Conservation (phyloP, 35 echinoderm and acorn worm genomes). For the Heliocidaris tuberculata region DNA sequence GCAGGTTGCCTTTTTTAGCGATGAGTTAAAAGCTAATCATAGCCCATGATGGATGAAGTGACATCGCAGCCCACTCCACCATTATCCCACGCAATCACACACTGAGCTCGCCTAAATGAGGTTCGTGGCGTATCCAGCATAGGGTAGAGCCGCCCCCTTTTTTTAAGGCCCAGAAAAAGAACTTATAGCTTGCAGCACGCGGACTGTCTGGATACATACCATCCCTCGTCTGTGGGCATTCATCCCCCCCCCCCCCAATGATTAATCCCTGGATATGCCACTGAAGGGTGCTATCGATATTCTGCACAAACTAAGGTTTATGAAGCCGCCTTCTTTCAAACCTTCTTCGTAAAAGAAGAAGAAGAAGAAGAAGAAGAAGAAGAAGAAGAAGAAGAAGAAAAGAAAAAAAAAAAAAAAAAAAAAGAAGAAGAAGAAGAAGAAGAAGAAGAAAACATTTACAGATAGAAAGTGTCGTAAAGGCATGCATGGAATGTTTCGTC, state of each 20-base stretch:
- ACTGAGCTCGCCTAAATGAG: neutral
- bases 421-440: too few relatives aligned
- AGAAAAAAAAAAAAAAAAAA: too few relatives aligned
- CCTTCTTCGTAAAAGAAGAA: too few relatives aligned
- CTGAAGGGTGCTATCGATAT: neutral
- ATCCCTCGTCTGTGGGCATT: neutral
- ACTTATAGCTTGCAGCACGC: too few relatives aligned
- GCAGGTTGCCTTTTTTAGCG: neutral
- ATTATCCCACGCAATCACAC: neutral
- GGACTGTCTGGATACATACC: neutral
- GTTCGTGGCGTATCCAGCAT: neutral
- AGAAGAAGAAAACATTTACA: too few relatives aligned
- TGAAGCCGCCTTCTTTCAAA: too few relatives aligned
- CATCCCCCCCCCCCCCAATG: neutral
- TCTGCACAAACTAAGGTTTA: neutral
- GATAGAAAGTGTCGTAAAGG: too few relatives aligned
- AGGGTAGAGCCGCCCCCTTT: neutral
- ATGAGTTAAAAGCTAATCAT: neutral
- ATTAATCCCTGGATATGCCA: too few relatives aligned
- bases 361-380: too few relatives aligned
- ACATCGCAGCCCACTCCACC: neutral
- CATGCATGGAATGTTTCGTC: too few relatives aligned
- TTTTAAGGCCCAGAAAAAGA: neutral
- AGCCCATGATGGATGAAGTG: neutral
- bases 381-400: too few relatives aligned